A percentile compares a stretch with the other conserved stretches of the same genome.
Evolutionary conservation across 2,113 vertebrate genomes (phyloP).

Genomic region (Ploceus nigricollis): DNA sequence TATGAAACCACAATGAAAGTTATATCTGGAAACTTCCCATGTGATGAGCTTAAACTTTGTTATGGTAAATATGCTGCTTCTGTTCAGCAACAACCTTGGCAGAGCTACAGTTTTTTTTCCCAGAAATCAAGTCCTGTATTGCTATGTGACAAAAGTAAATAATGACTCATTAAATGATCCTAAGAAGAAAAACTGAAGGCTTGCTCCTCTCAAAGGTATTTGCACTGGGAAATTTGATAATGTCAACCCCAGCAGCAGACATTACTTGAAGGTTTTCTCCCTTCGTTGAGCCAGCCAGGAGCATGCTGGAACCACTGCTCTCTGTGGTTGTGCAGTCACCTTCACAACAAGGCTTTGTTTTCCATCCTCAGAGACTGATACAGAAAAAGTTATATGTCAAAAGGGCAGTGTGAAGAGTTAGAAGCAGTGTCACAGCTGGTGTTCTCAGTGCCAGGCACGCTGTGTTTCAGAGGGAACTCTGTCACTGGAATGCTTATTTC

Average conservation of each 20-base stretch:
- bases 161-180: constrained; percentile 65
- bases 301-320: background rate
- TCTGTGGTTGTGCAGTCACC: background rate
- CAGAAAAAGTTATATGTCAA: background rate
- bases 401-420: background rate
- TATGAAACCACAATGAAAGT: background rate
- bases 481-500: background rate
- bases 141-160: constrained; percentile 55
- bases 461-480: background rate
- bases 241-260: constrained; percentile 45
- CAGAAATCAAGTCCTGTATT: constrained; percentile 35
- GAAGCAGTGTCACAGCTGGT: background rate
- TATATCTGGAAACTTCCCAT: background rate
- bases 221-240: constrained; percentile 64
- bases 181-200: constrained; percentile 52
- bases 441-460: background rate
- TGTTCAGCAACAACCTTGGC: background rate
- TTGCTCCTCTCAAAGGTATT: constrained; percentile 53
- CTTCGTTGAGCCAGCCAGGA: background rate
- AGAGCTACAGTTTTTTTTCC: background rate
- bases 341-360: background rate
- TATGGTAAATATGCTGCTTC: constrained; percentile 16
- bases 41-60: background rate
- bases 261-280: constrained; percentile 27
- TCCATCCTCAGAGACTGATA: background rate